These are phyloP conservation scores for Isichthys henryi DNA, from an alignment of 2,113 vertebrate species.

Conservation along the genomic window DNA sequence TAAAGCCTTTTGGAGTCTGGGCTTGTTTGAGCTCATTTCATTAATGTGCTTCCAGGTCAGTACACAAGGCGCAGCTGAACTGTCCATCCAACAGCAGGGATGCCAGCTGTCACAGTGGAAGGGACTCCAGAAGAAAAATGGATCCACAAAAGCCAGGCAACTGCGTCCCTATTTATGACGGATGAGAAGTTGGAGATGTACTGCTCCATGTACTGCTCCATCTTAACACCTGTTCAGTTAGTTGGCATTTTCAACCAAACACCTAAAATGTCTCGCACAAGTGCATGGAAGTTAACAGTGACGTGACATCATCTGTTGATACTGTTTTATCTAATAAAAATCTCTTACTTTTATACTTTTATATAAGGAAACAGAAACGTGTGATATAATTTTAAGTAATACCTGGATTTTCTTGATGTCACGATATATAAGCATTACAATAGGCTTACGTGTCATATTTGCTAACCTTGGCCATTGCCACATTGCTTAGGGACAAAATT, in stretches of 20 bases:
- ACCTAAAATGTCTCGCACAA: neutral
- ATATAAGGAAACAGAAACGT: neutral
- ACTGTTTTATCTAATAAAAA: neutral
- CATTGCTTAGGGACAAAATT: neutral
- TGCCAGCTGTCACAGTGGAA: constrained; percentile 9
- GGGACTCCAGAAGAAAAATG: neutral
- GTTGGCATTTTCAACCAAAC: neutral
- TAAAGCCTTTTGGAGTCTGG: neutral
- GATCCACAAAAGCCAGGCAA: constrained; percentile 12
- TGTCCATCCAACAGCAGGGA: neutral
- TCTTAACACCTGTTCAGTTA: neutral
- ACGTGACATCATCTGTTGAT: neutral
- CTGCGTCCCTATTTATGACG: constrained; percentile 8
- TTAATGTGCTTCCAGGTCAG: neutral
- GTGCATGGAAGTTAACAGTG: neutral
- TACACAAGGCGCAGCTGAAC: neutral
- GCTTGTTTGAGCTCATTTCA: neutral
- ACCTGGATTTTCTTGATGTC: neutral
- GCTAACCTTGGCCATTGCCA: neutral
- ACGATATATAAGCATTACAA: neutral
- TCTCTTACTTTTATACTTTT: neutral
- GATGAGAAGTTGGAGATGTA: neutral
- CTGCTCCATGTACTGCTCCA: neutral
- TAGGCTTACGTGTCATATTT: neutral
- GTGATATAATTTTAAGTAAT: neutral